phyloP scores from a whole-genome alignment of 2,888 invertebrate species.

The Lymantria monacha region DNA sequence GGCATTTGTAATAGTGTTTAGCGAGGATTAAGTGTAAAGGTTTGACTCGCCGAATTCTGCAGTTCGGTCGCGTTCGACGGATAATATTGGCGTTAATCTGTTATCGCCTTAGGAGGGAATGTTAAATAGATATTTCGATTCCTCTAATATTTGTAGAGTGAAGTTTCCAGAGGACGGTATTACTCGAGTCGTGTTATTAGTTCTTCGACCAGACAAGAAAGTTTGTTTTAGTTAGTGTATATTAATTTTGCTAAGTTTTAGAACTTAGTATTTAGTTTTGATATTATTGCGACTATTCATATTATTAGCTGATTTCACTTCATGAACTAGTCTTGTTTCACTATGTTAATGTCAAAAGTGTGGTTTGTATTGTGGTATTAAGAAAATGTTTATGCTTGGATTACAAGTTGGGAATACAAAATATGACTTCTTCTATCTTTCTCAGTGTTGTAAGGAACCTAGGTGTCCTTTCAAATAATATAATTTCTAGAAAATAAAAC shows the following conservation, averaged over 20 bases:
- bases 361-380: too few species aligned
- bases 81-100: constrained; percentile 71
- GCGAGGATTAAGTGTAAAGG: constrained; percentile 63
- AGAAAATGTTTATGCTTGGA: too few species aligned
- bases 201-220: constrained; percentile 18
- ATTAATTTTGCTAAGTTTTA: constrained; percentile 7
- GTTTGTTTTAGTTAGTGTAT: constrained; percentile 17
- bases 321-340: background rate
- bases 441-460: too few species aligned
- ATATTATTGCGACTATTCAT: background rate
- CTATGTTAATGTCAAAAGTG: too few species aligned
- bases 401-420: too few species aligned
- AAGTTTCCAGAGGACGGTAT: constrained; percentile 36
- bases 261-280: constrained; percentile 1
- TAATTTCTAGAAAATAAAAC: too few species aligned
- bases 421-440: too few species aligned
- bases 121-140: constrained; percentile 63
- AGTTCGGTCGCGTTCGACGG: constrained; percentile 56
- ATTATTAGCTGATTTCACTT: background rate
- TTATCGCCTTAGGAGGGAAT: constrained; percentile 63
- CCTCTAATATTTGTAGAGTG: constrained; percentile 50
- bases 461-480: too few species aligned
- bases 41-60: constrained; percentile 45
- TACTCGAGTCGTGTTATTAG: constrained; percentile 28
- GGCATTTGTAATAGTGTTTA: constrained; percentile 71